These are phyloP conservation scores for Tupiocoris notatus DNA, from an alignment of 2,888 invertebrate genomes.

Conservation along the genomic window DNA sequence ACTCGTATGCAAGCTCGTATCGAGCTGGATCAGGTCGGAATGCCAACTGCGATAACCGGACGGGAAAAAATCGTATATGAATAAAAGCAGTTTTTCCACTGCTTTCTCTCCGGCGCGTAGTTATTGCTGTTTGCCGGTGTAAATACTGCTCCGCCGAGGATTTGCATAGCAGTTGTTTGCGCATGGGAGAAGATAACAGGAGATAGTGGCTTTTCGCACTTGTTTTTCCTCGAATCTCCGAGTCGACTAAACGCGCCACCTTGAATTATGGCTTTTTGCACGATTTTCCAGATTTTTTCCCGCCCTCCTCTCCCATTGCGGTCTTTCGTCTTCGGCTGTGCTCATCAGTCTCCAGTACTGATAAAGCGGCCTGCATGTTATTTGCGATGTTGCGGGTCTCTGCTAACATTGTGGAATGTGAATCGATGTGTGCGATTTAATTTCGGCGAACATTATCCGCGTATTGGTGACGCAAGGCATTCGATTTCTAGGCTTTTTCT, in stretches of 20 bases:
- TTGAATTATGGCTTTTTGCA: slow-evolving; percentile 12
- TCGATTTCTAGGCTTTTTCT: too few species aligned
- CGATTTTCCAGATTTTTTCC: background rate
- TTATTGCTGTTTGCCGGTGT: slow-evolving; percentile 27
- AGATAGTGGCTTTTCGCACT: slow-evolving; percentile 19
- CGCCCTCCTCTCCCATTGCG: too few species aligned
- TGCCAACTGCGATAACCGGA: slow-evolving; percentile 8
- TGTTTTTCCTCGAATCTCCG: background rate
- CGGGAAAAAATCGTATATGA: background rate
- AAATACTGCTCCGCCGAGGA: slow-evolving; percentile 12
- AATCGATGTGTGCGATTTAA: too few species aligned
- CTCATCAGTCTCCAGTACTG: too few species aligned
- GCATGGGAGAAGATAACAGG: slow-evolving; percentile 2
- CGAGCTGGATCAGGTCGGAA: slow-evolving; percentile 7
- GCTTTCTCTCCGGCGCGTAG: background rate
- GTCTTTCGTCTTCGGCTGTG: too few species aligned
- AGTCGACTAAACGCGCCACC: background rate
- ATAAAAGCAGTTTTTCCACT: slow-evolving; percentile 5
- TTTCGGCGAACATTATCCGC: too few species aligned
- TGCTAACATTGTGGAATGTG: too few species aligned
- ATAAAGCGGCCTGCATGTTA: too few species aligned
- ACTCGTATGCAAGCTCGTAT: slow-evolving; percentile 14
- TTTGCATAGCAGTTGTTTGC: slow-evolving; percentile 21
- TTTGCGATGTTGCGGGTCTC: too few species aligned
- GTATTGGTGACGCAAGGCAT: too few species aligned